Conservation (phyloP, 2,888 invertebrate species). For the Papilio demoleus region DNA sequence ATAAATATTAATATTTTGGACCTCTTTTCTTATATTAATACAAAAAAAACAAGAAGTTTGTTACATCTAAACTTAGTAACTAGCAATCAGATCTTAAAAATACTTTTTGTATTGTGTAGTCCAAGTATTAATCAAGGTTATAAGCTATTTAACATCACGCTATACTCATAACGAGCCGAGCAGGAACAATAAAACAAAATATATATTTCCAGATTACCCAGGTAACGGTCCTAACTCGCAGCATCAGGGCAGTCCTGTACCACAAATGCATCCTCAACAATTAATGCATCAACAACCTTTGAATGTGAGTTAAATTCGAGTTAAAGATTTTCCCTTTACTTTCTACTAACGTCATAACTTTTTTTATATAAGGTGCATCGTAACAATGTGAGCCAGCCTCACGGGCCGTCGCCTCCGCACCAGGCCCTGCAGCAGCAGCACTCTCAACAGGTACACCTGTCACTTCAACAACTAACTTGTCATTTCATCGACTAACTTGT, state of each 20-base stretch:
- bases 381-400: slow-evolving; percentile 48
- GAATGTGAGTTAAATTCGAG: background rate
- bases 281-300: slow-evolving; percentile 64
- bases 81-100: background rate
- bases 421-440: slow-evolving; percentile 46
- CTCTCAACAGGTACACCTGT: slow-evolving; percentile 49
- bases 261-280: slow-evolving; percentile 63
- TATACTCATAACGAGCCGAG: background rate
- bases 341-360: background rate
- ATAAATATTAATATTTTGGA: too few species aligned
- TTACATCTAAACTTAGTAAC: background rate
- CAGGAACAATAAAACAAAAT: background rate
- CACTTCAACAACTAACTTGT: background rate
- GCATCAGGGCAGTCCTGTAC: slow-evolving; percentile 57
- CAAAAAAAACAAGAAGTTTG: background rate
- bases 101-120: background rate
- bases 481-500: background rate
- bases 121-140: background rate
- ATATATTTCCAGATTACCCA: slow-evolving; percentile 45
- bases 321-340: too few species aligned
- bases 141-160: background rate
- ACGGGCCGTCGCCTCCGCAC: slow-evolving; percentile 65
- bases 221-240: slow-evolving; percentile 46
- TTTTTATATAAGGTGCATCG: slow-evolving; percentile 44
- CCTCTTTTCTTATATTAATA: background rate